Evolutionary conservation across 2,888 invertebrate genomes (phyloP).

Genomic region (Heliconius sara): DNA sequence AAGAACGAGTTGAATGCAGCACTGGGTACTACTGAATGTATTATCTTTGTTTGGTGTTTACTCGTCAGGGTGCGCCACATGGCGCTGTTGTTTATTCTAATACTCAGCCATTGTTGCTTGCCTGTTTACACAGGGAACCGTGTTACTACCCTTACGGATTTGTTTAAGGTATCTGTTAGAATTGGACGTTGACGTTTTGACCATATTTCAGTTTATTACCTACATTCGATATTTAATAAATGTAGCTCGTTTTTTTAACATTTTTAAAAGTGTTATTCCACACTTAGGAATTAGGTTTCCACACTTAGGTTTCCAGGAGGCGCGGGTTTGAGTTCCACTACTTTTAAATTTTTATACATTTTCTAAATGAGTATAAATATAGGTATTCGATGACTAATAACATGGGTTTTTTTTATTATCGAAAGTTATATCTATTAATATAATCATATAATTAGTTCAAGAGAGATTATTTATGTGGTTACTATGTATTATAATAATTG

Average conservation of each 20-base stretch:
- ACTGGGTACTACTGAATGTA: slow-evolving; percentile 68
- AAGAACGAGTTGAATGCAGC: slow-evolving; percentile 42
- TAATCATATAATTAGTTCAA: background rate
- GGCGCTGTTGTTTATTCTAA: slow-evolving; percentile 82
- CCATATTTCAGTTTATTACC: slow-evolving; percentile 44
- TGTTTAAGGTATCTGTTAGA: slow-evolving; percentile 59
- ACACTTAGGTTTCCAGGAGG: too few species aligned
- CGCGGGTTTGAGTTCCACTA: too few species aligned
- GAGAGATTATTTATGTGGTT: background rate
- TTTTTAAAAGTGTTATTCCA: too few species aligned
- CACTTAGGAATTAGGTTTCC: too few species aligned
- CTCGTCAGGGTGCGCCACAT: slow-evolving; percentile 74
- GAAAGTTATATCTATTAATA: too few species aligned
- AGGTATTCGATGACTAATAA: too few species aligned
- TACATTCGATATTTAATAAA: background rate
- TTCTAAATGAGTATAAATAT: too few species aligned
- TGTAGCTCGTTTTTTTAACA: too few species aligned
- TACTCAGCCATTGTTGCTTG: slow-evolving; percentile 80
- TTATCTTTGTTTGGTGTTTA: slow-evolving; percentile 75
- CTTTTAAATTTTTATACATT: too few species aligned
- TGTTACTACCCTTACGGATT: slow-evolving; percentile 73
- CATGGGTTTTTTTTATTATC: too few species aligned
- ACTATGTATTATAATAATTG: too few species aligned
- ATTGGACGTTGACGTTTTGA: slow-evolving; percentile 49
- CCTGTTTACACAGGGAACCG: slow-evolving; percentile 74